phyloP scores from a whole-genome alignment of 2,797 vertebrate species.

The Scolopax rusticola region DNA sequence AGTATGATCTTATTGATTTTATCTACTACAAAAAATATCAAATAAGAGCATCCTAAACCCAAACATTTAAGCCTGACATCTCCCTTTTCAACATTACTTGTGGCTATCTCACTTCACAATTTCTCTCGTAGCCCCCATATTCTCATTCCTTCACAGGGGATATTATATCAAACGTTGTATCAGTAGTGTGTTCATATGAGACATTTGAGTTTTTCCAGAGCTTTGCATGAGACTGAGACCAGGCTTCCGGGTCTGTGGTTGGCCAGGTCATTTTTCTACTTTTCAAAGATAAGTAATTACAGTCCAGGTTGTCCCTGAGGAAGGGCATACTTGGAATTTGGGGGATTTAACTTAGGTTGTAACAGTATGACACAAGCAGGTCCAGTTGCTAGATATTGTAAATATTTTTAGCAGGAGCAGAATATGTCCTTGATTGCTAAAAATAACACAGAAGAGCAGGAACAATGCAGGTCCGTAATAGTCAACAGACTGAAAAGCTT shows the following conservation, averaged over 20 bases:
- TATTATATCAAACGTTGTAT: neutral
- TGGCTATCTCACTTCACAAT: neutral
- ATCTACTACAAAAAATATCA: neutral
- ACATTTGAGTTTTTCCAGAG: neutral
- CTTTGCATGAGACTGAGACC: neutral
- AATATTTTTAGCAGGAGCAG: neutral
- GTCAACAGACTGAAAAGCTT: neutral
- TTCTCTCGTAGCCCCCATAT: neutral
- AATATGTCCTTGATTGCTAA: neutral
- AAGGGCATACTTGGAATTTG: neutral
- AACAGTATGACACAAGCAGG: neutral
- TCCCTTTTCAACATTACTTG: neutral
- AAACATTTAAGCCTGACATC: neutral
- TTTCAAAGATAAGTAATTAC: neutral
- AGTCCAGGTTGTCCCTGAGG: neutral
- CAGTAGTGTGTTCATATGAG: neutral
- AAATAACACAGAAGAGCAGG: neutral
- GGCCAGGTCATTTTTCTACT: neutral
- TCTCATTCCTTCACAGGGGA: neutral
- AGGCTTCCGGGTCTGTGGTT: neutral
- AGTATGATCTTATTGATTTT: neutral
- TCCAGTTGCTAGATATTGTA: neutral
- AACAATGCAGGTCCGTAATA: neutral
- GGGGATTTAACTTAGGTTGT: neutral
- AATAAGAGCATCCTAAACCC: neutral